These are phyloP conservation scores for Drosophila tropicalis DNA, from an alignment of 1,140 invertebrate species.

Conservation along the genomic window DNA sequence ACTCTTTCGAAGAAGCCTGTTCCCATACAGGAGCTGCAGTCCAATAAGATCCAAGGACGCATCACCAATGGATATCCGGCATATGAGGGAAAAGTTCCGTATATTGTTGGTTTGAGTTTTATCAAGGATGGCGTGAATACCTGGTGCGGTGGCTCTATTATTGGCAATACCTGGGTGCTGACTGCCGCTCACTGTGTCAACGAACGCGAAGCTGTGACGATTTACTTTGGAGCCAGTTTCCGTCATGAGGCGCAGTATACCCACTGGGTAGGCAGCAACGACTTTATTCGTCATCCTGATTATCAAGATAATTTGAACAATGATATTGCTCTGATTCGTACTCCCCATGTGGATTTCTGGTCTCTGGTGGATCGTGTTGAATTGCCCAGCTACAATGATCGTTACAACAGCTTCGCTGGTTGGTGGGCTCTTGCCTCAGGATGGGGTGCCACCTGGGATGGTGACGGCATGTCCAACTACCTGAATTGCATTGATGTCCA, in stretches of 20 bases:
- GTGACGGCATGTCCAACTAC: conserved; percentile 12
- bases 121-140: conserved; percentile 82
- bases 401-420: conserved; percentile 37
- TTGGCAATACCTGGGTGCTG: conserved; percentile 84
- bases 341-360: conserved; percentile 38
- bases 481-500: conserved; percentile 44
- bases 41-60: conserved; percentile 33
- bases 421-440: conserved; percentile 49
- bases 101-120: conserved; percentile 75
- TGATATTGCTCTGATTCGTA: conserved; percentile 49
- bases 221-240: conserved; percentile 31
- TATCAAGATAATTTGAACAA: conserved; percentile 32
- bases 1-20: conserved; percentile 28
- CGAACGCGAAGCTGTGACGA: conserved; percentile 38
- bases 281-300: conserved; percentile 30
- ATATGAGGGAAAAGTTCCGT: conserved; percentile 83
- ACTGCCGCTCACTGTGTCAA: conserved; percentile 72
- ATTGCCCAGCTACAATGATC: conserved; percentile 43
- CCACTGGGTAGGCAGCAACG: conserved; percentile 25
- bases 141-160: conserved; percentile 85
- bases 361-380: conserved; percentile 48
- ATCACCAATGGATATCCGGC: conserved; percentile 60
- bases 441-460: conserved; percentile 44
- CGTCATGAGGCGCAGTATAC: conserved; percentile 30
- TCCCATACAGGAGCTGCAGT: conserved; percentile 42